Evolutionary conservation across 2,113 vertebrate genomes (phyloP), one percentile per base, ranked within the genome.

Genomic region (Gymnorhina tibicen): DNA sequence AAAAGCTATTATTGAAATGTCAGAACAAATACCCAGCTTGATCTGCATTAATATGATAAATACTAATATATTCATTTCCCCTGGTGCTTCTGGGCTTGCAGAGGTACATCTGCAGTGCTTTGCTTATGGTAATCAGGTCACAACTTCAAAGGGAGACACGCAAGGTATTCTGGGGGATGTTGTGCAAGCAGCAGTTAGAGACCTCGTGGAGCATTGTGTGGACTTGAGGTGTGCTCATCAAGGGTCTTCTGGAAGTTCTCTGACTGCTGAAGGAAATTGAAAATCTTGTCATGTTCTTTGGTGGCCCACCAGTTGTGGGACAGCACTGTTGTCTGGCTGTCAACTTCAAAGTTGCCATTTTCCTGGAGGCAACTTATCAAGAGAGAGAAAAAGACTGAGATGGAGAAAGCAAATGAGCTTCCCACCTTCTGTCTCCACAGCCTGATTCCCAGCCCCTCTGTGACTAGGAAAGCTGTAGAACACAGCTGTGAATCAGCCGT

Each of bases 1-100:
- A 91, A 93, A 94, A 85, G 81, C 86, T 95, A 92, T 97, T 96
- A 96, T 95, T 95, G 91, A 97, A 96, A 95, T 96, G 96, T 95
- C 97, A 97, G 94, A 95, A 95, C 90, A 96, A 95, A 97, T 88
- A 96, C 89, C 72, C 81, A 64, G 86, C 87, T 97, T 97, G 86
- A 95, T 96, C 94, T 95, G 86, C 87, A 86, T 97, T 95, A 95
- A 96, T 92, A 88, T 92, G 95, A 93, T 95, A 96, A 97, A 95
- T 93, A 94, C 89, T 93, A 94, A 95, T 95, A 91, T 97, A 95
- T 96, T 96, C 88, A 93, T 96, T 96, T 92, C 84, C 89, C 83
- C 81, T 91, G 92, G 82, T 96, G 89, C 69, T 96, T 86, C 85
- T 93, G 79, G 94, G 95, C 87, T 95, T 77, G 85, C 79, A 91